Evolutionary conservation across 1,140 invertebrate species (phyloP).

Genomic region (Hyphantria cunea): DNA sequence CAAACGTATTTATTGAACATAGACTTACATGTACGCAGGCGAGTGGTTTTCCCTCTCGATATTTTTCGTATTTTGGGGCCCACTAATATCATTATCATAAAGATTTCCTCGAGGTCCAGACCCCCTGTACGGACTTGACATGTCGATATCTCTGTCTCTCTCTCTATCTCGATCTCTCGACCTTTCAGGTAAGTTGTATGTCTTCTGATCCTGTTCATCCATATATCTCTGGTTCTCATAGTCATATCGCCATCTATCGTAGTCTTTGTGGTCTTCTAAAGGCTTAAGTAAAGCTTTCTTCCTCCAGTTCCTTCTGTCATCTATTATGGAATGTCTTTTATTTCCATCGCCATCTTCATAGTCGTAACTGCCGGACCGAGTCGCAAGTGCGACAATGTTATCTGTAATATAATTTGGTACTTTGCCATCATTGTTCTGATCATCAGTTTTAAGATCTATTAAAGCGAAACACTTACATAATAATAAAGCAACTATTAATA

Average conservation of each 20-base stretch:
- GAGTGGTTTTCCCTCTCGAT: constrained; percentile 42
- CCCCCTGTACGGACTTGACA: constrained; percentile 39
- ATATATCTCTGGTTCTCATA: constrained; percentile 51
- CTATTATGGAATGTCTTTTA: constrained; percentile 55
- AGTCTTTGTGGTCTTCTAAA: constrained; percentile 53
- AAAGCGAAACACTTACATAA: constrained; percentile 53
- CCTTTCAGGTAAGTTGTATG: constrained; percentile 41
- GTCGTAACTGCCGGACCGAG: constrained; percentile 54
- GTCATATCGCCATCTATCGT: constrained; percentile 52
- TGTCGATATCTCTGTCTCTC: constrained; percentile 45
- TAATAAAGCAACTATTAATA: constrained; percentile 58
- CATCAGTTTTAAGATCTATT: neutral
- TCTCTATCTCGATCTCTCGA: constrained; percentile 22
- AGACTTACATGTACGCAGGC: constrained; percentile 44
- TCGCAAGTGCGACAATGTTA: constrained; percentile 55
- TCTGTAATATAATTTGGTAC: constrained; percentile 51
- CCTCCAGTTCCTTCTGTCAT: constrained; percentile 66
- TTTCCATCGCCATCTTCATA: constrained; percentile 60
- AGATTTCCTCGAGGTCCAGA: constrained; percentile 29
- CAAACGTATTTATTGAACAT: too few species aligned
- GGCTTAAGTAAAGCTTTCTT: constrained; percentile 61
- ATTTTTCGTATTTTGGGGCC: constrained; percentile 39
- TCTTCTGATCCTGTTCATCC: constrained; percentile 49
- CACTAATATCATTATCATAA: constrained; percentile 55
- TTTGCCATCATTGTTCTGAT: constrained; percentile 18